Base-by-base conservation (phyloP, 2,888 invertebrate genomes). In the Drosophila parthenogenetica region DNA sequence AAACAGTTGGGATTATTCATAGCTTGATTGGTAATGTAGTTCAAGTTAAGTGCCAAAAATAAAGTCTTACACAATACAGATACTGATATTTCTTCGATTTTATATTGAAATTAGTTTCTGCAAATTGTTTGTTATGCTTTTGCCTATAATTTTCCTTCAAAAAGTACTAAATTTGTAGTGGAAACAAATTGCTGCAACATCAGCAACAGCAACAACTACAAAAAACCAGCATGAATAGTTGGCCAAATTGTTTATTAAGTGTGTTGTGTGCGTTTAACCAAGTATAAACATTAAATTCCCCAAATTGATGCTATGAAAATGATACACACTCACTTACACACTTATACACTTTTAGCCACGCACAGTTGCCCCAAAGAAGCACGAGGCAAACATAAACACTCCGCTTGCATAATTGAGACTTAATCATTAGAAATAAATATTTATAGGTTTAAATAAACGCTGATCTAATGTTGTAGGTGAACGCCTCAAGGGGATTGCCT, bases 171-270 rank as follows among this genome's bases (percentile, higher is more conserved):
- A 81, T 87, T 75, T 61, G 22, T 19, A 19, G 10, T 10, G 53
- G 48, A 46, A 71, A 59, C 59, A 63, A 29, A 57, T 42, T 53
- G 25, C 35, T 66, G 42, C 61, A 66, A 57, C 43, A 35, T 35
- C 35, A 72, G 35, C 40, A 49, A 48, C 13, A 72, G 35, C 40
- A 49, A 48, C 11, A 45, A 37, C 51, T 32, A 13, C 22, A 48
- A 54, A 29, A 55, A 55, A 13, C 22, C 57, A 58, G 57, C 57
- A 58, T 58, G 42, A 59, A 48, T 48, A 48, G 46, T 29, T 54
- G 46, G 37, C 63, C 48, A 71, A 87, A 81, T 81, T 84, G 83
- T 84, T 83, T 88, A 86, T 88, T 73, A 75, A 86, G 84, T 73
- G 81, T 72, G 35, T 76, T 76, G 73, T 76, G 67, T 66, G 78